These are phyloP conservation scores for Todiramphus chloris DNA, from an alignment of 2,113 vertebrate genomes.

Conservation along the genomic window DNA sequence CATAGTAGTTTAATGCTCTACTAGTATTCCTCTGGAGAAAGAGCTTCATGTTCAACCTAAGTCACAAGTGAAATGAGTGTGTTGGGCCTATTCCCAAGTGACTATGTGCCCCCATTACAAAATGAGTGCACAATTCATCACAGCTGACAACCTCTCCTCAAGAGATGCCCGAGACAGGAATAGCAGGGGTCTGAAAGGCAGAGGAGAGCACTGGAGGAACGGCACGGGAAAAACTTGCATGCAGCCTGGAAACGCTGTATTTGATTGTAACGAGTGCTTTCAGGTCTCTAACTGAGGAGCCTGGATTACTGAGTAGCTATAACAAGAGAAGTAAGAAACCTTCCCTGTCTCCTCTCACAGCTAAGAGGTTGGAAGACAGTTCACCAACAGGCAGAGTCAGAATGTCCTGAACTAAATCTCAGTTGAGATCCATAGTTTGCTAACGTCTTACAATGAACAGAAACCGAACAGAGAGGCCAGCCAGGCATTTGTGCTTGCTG, in stretches of 20 bases:
- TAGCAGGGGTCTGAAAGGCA: neutral
- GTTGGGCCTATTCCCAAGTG: neutral
- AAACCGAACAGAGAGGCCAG: neutral
- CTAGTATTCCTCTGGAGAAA: slow-evolving; percentile 1
- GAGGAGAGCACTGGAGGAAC: neutral
- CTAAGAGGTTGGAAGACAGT: neutral
- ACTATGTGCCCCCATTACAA: slow-evolving; percentile 3
- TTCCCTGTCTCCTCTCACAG: neutral
- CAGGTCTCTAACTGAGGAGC: neutral
- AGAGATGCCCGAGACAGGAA: slow-evolving; percentile 34
- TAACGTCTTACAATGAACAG: neutral
- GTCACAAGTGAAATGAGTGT: slow-evolving; percentile 59
- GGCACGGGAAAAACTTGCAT: neutral
- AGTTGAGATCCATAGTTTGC: neutral
- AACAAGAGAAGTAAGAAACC: neutral
- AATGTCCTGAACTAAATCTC: neutral
- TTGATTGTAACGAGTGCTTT: neutral
- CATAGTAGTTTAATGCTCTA: neutral
- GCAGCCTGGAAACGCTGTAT: neutral
- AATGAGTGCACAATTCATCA: slow-evolving; percentile 17
- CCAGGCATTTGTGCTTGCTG: no score
- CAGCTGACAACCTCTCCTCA: slow-evolving; percentile 54
- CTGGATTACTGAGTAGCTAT: neutral
- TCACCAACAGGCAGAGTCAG: neutral
- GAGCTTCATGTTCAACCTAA: slow-evolving; percentile 10